Base-by-base conservation (phyloP, 2,888 invertebrate genomes). In the Lithophane leautieri region DNA sequence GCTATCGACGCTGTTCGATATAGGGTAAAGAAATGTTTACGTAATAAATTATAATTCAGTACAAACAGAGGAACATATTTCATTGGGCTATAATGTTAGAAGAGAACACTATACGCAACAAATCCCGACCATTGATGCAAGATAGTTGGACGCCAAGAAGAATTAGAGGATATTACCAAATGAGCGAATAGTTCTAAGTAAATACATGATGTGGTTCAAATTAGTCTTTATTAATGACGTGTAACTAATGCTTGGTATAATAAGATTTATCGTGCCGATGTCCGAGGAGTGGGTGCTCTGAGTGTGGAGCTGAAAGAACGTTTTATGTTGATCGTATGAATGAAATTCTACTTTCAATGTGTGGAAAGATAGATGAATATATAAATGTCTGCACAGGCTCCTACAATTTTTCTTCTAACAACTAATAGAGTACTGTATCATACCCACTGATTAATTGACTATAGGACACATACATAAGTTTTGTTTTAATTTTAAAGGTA, bases 21-120 rank as follows among this genome's bases (percentile, higher is more conserved):
- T 77, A 75, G 60, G 70, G 71, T 75, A 78, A 65, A 75, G 70
- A 76, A 84, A 83, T 95, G 93, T 95, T 96, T 95, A 95, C 89
- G 85, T 91, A 77, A 95, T 96, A 95, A 95, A 95, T 95, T 94
- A 94, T 92, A 90, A 93, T 92, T 93, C 93, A 93, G 94, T 89
- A 92, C 92, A 94, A 95, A 95, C 95, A 95, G 93, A 92, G 92
- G 92, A 88, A 94, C 94, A 93, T 92, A 93, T 95, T 95, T 95
- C 94, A 95, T 94, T 92, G 90, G 89, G 81, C 90, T 89, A 93
- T 95, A 94, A 95, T 94, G 94, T 93, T 88, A 90, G 89, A 89
- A 71, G 81, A 88, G 88, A 89, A 91, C 88, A 91, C 90, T 62
- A 28, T 12, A 50, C 2, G n/a, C 28, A 56, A 47, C 16, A 68